Base-by-base conservation (phyloP, 2,888 invertebrate species). In the Sarcophaga carnaria region DNA sequence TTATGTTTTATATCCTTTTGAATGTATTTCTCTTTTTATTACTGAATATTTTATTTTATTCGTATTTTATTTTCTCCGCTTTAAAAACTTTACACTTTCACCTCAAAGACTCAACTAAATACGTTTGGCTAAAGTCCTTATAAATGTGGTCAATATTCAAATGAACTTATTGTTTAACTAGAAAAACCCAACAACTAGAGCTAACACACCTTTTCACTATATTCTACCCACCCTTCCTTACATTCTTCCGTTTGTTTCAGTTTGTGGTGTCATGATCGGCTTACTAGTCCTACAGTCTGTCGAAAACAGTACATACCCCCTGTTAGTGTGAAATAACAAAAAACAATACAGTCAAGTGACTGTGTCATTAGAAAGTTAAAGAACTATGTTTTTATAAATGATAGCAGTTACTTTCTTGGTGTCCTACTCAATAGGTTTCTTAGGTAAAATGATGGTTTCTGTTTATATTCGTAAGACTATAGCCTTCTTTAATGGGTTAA, bases 61-160 rank as follows among this genome's bases (percentile, higher is more conserved):
- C 27, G 20, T 60, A 77, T 20, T 62, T 59, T 66, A 77, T 20
- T 62, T 54, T 37, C 66, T 22, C 78, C 84, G 80, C 69, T 83
- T 74, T 76, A 17, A 25, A 75, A 79, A 84, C 84, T 70, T 69
- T 62, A 76, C 87, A 63, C 87, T 70, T 84, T 78, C 81, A 81
- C 64, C 66, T 84, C 79, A 67, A 79, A 87, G 59, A 81, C 67
- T 60, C 81, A 79, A 87, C 87, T 87, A 63, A 82, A 79, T 69
- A 20, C 22, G 17, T 74, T 75, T 77, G 22, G 14, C 47, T 78
- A 27, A 76, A 84, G 63, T 84, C 75, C 79, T 76, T 81, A 71
- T 75, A 81, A 87, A 66, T 84, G 81, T 84, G 87, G 87, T 84
- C 87, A 87, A 81, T 79, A 87, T 87, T 81, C 81, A 87, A 87